Evolutionary conservation across 2,113 vertebrate genomes (phyloP), one percentile per base, ranked within the genome.

Genomic region (Pelodiscus sinensis): DNA sequence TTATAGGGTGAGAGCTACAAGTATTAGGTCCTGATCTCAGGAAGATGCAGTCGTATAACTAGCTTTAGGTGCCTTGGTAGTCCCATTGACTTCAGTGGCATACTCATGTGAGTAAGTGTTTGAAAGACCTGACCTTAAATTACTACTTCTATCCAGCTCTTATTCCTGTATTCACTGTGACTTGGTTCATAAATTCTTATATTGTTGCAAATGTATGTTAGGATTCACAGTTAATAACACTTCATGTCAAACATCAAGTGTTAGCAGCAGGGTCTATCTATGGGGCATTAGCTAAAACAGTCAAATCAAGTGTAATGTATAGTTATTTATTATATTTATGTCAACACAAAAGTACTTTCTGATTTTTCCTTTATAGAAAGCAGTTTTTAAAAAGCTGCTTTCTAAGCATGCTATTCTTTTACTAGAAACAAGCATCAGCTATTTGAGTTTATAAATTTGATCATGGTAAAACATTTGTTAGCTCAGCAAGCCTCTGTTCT

Each of bases 1-100:
- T 4, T 11, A 12, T n/a, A 4, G 6, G 35, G 5, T 0, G 16
- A 16, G 35, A 9, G 14, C 4, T 12, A 1, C 22, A 52, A 62
- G 35, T 2, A 2, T 2, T 2, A 2, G 1, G 4, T 14, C 38
- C 38, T 14, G 0, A n/a, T 21, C 7, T 12, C 5, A 13, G 19
- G 3, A 52, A 27, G n/a, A 22, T 38, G 6, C 19, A 18, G 38
- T 9, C 0, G 0, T 29, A 29, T 18, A 6, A 52, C 29, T 38
- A 22, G 31, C 19, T 38, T 4, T 1, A 1, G 19, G 4, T 29
- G 4, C n/a, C 1, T 24, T 9, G 3, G 1, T 19, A 7, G 2
- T 78, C 24, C 5, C 18, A 3, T 2, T 1, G 12, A 0, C 15
- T 8, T 0, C 31, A 51, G n/a, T 3, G 11, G 31, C 1, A 0